These are phyloP conservation scores for Eupristina koningsbergeri DNA, from an alignment of 1,140 invertebrate species.

Conservation along the genomic window DNA sequence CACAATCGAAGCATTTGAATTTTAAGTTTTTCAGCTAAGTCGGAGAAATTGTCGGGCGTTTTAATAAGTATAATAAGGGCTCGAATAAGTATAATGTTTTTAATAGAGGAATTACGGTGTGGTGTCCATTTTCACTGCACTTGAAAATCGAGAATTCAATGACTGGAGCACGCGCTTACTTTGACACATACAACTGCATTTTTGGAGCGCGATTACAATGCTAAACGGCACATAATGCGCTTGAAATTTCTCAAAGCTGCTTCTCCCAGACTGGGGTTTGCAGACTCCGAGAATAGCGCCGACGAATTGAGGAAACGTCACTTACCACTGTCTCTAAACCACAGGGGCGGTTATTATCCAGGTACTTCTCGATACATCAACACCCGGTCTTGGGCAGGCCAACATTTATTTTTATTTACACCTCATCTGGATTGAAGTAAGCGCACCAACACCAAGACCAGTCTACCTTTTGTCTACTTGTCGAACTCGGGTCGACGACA, in stretches of 20 bases:
- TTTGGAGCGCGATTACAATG: not conserved
- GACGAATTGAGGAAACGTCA: not conserved
- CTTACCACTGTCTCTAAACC: not conserved
- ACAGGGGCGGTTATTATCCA: not conserved
- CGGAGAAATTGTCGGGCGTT: not conserved
- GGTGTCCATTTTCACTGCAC: not conserved
- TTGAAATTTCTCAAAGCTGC: not conserved
- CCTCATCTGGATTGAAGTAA: slow-evolving; percentile 7
- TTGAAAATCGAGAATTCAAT: not conserved
- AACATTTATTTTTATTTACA: not conserved
- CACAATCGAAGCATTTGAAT: not conserved
- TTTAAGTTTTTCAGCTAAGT: slow-evolving; percentile 39
- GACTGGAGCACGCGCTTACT: slow-evolving; percentile 11
- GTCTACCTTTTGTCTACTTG: slow-evolving; percentile 21
- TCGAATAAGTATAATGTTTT: slow-evolving; percentile 11
- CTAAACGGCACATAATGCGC: slow-evolving; percentile 20
- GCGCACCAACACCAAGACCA: not conserved
- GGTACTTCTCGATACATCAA: not conserved
- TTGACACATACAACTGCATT: slow-evolving; percentile 38
- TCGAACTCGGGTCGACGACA: not conserved
- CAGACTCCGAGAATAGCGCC: not conserved
- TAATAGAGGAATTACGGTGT: slow-evolving; percentile 6
- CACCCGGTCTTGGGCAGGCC: not conserved
- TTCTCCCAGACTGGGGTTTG: not conserved
- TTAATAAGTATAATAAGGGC: too few relatives aligned